Evolutionary conservation across 2,888 invertebrate species (phyloP).

Genomic region (Flexamia atlantica): DNA sequence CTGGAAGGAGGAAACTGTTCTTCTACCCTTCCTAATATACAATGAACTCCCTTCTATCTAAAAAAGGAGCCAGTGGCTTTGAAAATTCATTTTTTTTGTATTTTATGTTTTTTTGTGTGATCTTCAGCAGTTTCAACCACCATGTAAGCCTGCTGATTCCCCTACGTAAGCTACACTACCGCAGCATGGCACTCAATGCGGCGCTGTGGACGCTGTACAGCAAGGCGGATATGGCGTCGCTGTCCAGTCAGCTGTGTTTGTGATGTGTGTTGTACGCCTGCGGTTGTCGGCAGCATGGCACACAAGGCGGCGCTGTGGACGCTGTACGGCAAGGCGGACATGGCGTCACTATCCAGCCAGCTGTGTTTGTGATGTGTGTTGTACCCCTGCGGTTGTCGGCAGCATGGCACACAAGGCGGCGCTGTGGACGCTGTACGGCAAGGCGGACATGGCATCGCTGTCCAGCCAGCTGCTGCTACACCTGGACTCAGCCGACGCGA

Average conservation of each 20-base stretch:
- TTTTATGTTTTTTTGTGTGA: too few species aligned
- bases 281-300: constrained; percentile 75
- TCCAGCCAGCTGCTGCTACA: constrained; percentile 88
- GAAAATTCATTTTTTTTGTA: too few species aligned
- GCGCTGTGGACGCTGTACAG: constrained; percentile 94
- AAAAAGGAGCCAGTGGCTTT: too few species aligned
- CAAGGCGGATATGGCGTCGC: constrained; percentile 89
- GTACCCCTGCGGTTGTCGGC: neutral
- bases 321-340: constrained; percentile 91
- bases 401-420: constrained; percentile 86
- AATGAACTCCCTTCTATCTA: too few species aligned
- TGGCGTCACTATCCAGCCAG: constrained; percentile 89
- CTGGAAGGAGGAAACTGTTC: too few species aligned
- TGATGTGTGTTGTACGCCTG: too few species aligned
- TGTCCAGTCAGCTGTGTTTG: constrained; percentile 89
- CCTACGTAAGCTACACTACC: too few species aligned
- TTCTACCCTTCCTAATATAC: too few species aligned
- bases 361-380: too few species aligned
- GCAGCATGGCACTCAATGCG: constrained; percentile 84
- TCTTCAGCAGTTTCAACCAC: too few species aligned
- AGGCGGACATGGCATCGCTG: constrained; percentile 89
- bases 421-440: constrained; percentile 93
- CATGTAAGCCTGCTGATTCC: too few species aligned
- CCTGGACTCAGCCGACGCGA: constrained; percentile 82
- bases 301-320: constrained; percentile 93